These are phyloP conservation scores for Dromiciops gliroides DNA, from an alignment of 2,113 vertebrate genomes.

Conservation along the genomic window DNA sequence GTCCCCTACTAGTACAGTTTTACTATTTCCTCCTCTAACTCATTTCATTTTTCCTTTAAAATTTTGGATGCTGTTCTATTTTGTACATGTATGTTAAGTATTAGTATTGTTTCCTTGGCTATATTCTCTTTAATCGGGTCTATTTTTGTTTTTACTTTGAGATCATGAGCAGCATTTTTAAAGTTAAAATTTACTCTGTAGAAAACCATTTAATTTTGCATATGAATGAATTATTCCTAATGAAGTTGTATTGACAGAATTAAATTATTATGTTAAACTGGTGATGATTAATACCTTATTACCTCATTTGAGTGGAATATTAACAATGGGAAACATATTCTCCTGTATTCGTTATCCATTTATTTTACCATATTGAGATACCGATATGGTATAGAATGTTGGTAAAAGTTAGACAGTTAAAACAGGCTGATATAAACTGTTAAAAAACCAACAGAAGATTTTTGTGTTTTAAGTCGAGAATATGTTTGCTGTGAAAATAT, in stretches of 20 bases:
- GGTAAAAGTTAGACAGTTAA: conserved; percentile 50
- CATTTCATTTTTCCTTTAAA: neutral
- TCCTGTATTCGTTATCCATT: conserved; percentile 46
- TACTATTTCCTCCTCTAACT: neutral
- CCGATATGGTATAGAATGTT: conserved; percentile 49
- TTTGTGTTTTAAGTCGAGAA: conserved; percentile 73
- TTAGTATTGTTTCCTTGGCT: neutral
- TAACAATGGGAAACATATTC: neutral
- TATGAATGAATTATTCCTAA: conserved; percentile 31
- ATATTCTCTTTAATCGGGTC: neutral
- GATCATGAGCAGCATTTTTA: conserved; percentile 4
- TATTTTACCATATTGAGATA: conserved; percentile 42
- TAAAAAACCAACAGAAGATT: conserved; percentile 50
- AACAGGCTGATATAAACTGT: conserved; percentile 60
- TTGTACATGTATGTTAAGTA: neutral
- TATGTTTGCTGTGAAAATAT: conserved; percentile 73
- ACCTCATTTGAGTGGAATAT: conserved; percentile 15
- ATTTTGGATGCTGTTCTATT: neutral
- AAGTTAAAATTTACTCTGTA: conserved; percentile 36
- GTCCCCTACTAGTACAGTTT: neutral
- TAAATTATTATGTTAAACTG: conserved; percentile 41
- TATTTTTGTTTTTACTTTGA: neutral
- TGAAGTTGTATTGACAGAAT: conserved; percentile 24
- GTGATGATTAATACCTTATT: conserved; percentile 33
- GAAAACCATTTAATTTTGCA: conserved; percentile 48